Evolutionary conservation across 2,888 invertebrate genomes (phyloP), one percentile per base, ranked within the genome.

Genomic region (Bibio marci): DNA sequence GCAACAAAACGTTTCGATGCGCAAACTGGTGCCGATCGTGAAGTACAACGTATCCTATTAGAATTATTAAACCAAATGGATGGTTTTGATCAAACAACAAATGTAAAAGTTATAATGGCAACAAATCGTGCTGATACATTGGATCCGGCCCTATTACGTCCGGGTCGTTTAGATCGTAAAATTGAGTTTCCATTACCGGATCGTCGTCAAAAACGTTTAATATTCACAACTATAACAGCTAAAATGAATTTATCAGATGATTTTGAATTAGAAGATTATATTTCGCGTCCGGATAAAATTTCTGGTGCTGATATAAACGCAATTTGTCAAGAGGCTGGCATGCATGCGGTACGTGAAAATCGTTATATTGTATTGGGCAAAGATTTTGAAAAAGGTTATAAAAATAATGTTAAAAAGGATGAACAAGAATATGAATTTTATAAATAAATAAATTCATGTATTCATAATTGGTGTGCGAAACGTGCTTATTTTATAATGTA

Each of bases 51-150:
- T 64, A 99, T 98, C 60, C 65, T 98, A 22, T 67, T 98, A 15
- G 98, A 99, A 57, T 67, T 98, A 40, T 70, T 98, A 7, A 98
- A 99, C 67, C 98, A 98, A 65, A 98, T 98, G 98, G 98, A 98
- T 64, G 98, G 98, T 37, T 98, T 98, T 59, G 98, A 99, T 65
- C 97, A 98, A 64, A 95, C 94, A 2, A 95, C 97, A n/a, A 98
- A 99, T 66, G 97, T 98, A 13, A 98, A 99, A 71, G 95, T 73
- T 1, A 91, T 92, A 43, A 92, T 92, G 91, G 92, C 92, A 1
- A 94, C 92, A 7, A 94, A 94, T 63, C 75, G 94, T 53, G 94
- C 95, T 4, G 98, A 99, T 57, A 99, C 97, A 2, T 64, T 99
- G 41, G 98, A 99, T 66, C 98, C 98, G n/a, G 98, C 62, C 1